Evolutionary conservation across 2,113 vertebrate species (phyloP).

Genomic region (Lanius collurio): DNA sequence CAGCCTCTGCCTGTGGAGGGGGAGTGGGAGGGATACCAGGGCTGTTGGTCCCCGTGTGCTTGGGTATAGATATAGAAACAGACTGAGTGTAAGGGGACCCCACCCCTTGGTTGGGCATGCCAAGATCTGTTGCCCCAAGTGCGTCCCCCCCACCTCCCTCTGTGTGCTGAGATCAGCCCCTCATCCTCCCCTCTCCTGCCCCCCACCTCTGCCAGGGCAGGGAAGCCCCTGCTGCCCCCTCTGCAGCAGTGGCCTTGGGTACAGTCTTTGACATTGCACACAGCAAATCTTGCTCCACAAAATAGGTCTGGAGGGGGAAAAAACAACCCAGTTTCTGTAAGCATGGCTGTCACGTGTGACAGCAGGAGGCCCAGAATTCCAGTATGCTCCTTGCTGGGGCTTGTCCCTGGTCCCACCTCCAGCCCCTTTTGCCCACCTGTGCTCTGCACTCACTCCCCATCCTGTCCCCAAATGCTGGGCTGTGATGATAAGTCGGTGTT

Average conservation of each 20-base stretch:
- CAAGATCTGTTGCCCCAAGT: not conserved
- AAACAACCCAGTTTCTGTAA: not conserved
- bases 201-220: not conserved
- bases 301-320: not conserved
- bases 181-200: not conserved
- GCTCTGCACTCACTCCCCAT: not conserved
- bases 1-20: accelerated
- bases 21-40: not conserved
- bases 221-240: not conserved
- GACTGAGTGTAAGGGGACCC: not conserved
- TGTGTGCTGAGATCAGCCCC: not conserved
- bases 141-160: accelerated
- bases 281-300: not conserved
- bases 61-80: accelerated
- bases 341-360: accelerated
- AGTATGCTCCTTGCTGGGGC: accelerated
- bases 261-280: not conserved
- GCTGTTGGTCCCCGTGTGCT: not conserved
- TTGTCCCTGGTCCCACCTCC: not conserved
- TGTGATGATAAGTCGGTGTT: not conserved
- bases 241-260: not conserved
- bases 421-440: not conserved
- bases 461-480: not conserved
- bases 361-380: not conserved
- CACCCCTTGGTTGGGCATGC: not conserved